Evolutionary conservation across 2,113 vertebrate genomes (phyloP).

Genomic region (Ifrita kowaldi): DNA sequence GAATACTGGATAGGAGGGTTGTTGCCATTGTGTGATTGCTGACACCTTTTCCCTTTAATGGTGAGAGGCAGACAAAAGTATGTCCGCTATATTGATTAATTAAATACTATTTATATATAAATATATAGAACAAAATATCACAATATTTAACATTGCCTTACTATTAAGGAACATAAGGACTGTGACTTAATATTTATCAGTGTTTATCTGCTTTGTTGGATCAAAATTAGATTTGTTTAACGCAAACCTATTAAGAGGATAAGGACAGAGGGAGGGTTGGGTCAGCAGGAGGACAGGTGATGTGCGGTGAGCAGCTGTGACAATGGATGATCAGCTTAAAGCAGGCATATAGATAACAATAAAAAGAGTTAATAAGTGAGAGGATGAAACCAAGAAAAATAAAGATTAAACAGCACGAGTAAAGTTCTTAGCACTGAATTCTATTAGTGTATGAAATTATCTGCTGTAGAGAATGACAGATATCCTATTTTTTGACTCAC

Average conservation of each 20-base stretch:
- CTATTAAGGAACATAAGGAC: neutral
- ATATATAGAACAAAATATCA: neutral
- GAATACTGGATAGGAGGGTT: accelerated
- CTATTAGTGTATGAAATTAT: neutral
- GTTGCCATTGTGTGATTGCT: neutral
- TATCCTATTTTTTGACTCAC: neutral
- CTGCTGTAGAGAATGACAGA: neutral
- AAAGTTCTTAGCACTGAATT: neutral
- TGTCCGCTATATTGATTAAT: neutral
- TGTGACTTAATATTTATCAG: neutral
- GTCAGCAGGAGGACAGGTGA: neutral
- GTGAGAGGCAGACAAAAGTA: neutral
- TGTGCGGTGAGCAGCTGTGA: neutral
- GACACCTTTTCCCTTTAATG: neutral
- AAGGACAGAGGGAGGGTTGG: neutral
- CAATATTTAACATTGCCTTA: neutral
- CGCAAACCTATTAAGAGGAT: neutral
- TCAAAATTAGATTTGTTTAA: neutral
- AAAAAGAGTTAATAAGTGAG: neutral
- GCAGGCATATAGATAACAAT: neutral
- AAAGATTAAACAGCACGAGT: neutral
- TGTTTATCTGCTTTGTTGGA: neutral
- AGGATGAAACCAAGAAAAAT: neutral
- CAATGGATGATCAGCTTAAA: neutral
- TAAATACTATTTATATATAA: neutral